Evolutionary conservation across 1,140 invertebrate genomes (phyloP), one percentile per base, ranked within the genome.

Genomic region (Sycobia sp.): DNA sequence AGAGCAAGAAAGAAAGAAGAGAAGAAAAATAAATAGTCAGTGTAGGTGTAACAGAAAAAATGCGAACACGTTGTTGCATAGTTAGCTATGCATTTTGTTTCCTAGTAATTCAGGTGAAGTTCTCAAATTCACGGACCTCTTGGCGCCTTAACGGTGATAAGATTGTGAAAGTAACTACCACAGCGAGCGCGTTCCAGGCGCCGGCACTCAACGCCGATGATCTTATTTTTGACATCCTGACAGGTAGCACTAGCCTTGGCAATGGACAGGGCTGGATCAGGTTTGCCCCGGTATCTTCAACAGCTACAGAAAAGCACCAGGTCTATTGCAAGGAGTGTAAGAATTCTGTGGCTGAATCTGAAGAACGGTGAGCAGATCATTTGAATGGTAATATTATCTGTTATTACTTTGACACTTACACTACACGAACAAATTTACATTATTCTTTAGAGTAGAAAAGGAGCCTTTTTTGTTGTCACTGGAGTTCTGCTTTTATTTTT

Each of bases 231-330:
- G 73, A 80, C 62, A 80, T 81, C 10, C 62, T 81, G n/a, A 72
- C 76, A 0, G 74, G 70, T 5, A 73, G 69, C 4, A 62, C 69
- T 4, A 72, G 62, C 34, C 54, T 73, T 2, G 69, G 63, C 9
- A 76, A 77, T 67, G 78, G 76, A 5, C 75, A 76, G 44, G 66
- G 69, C 25, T 82, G 79, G 79, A 80, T 73, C 29, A 82, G 73
- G 60, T 76, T 74, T 13, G 76, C 78, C 14, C 61, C 65, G 11
- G 72, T 72, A 8, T 73, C 77, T 11, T 66, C 74, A 2, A 67
- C 67, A 16, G 72, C 77, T 3, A 68, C 66, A 4, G 76, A 80
- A 5, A 78, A 77, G 57, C 54, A 73, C 4, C 75, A 79, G 44
- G 62, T 75, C 49, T 78, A 74, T 53, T 82, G 76, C 54, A 74